Evolutionary conservation across 2,113 vertebrate genomes (phyloP).

Genomic region (Heterochromis multidens): DNA sequence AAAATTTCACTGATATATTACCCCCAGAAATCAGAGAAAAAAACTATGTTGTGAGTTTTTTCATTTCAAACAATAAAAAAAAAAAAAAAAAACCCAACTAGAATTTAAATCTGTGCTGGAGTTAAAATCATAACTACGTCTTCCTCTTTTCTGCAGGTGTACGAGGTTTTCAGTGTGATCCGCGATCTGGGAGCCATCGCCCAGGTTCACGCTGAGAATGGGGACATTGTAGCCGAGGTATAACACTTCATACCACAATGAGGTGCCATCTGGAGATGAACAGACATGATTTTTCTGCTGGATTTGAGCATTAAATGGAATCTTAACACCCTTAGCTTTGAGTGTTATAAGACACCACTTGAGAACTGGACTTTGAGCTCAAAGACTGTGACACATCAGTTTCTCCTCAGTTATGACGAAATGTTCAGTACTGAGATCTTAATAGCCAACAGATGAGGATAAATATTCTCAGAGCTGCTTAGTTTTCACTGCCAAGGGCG

Average conservation of each 20-base stretch:
- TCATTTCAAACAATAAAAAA: neutral
- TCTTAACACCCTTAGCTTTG: neutral
- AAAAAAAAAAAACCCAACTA: neutral
- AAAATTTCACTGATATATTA: neutral
- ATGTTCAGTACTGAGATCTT: neutral
- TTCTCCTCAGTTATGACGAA: neutral
- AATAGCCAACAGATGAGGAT: slow-evolving; percentile 31
- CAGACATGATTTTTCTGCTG: neutral
- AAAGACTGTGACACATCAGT: neutral
- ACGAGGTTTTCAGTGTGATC: slow-evolving; percentile 94
- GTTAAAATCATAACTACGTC: neutral
- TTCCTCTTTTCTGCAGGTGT: slow-evolving; percentile 80
- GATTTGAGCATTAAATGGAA: neutral
- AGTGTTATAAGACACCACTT: neutral
- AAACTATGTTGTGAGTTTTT: neutral
- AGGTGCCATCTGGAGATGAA: neutral
- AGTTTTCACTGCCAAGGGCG: neutral
- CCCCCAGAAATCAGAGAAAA: neutral
- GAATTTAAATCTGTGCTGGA: neutral
- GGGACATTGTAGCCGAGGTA: slow-evolving; percentile 97
- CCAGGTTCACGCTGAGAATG: slow-evolving; percentile 96
- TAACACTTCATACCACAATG: neutral
- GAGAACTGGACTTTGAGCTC: neutral
- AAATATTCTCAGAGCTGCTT: slow-evolving; percentile 4
- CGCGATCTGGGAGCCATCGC: slow-evolving; percentile 94